These are phyloP conservation scores for Paracyclopina nana DNA, from an alignment of 1,140 invertebrate species.

Conservation along the genomic window DNA sequence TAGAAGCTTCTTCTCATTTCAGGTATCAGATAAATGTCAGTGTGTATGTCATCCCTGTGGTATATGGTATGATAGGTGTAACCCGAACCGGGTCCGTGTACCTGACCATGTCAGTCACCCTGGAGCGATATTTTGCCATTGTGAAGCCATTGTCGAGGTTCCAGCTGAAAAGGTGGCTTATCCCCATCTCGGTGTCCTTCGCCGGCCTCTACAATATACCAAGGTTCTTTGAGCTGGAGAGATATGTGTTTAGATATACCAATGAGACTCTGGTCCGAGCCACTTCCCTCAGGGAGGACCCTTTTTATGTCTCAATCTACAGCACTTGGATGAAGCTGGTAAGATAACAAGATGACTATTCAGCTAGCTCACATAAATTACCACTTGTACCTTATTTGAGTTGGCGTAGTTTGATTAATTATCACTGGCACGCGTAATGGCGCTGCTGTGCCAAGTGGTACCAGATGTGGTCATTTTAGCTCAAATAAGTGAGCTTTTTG, in stretches of 20 bases:
- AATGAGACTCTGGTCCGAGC: slow-evolving; percentile 4
- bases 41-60: not conserved
- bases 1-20: too few species aligned
- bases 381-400: too few species aligned
- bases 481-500: too few species aligned
- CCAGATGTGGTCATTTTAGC: too few species aligned
- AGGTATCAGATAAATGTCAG: not conserved
- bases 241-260: not conserved
- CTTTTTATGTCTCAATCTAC: slow-evolving; percentile 3
- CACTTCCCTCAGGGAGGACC: not conserved
- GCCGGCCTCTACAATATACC: not conserved
- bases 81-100: not conserved
- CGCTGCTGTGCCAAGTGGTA: too few species aligned
- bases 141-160: not conserved
- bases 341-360: too few species aligned
- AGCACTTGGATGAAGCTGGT: slow-evolving; percentile 5
- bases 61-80: not conserved
- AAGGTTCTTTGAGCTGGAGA: not conserved
- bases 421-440: too few species aligned
- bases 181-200: not conserved
- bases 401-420: too few species aligned
- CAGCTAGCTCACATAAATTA: too few species aligned
- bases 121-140: not conserved
- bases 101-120: not conserved
- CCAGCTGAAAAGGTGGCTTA: not conserved